Percentiles rank a stretch among this genome's conserved stretches.
Evolutionary conservation across 2,888 invertebrate species (phyloP).

Genomic region (Siphlonurus alternatus): DNA sequence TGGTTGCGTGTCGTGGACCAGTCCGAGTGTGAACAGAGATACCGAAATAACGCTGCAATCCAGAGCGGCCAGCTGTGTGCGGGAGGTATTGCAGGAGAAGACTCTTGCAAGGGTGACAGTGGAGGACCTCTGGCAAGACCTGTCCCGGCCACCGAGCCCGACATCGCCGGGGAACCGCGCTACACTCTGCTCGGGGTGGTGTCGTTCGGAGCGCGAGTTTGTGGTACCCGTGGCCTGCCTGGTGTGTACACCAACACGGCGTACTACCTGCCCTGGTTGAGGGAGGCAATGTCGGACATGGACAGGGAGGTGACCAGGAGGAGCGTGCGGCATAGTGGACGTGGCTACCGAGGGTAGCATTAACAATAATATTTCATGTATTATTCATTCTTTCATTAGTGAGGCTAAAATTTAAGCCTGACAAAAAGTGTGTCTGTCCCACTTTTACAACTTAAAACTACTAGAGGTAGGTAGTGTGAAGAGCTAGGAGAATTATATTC

Average conservation of each 20-base stretch:
- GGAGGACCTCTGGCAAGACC: slow-evolving; percentile 16
- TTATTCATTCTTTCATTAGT: too few species aligned
- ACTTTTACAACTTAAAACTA: too few species aligned
- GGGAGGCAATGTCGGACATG: background rate
- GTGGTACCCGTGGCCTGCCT: slow-evolving; percentile 41
- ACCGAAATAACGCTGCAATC: background rate
- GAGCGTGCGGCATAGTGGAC: too few species aligned
- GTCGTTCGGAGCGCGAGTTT: slow-evolving; percentile 39
- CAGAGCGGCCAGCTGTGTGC: slow-evolving; percentile 8
- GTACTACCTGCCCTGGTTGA: slow-evolving; percentile 47
- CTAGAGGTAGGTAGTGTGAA: too few species aligned
- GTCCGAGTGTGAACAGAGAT: background rate
- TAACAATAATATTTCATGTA: too few species aligned
- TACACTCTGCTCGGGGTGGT: slow-evolving; percentile 41
- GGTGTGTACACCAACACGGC: slow-evolving; percentile 51
- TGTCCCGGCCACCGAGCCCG: background rate
- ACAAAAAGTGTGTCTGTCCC: too few species aligned
- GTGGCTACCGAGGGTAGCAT: too few species aligned
- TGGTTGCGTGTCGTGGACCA: background rate
- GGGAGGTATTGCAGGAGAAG: slow-evolving; percentile 11
- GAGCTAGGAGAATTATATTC: too few species aligned
- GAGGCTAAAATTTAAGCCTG: too few species aligned
- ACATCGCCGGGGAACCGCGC: slow-evolving; percentile 23
- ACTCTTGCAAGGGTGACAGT: slow-evolving; percentile 16
- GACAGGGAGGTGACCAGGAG: too few species aligned